Base-by-base conservation (phyloP, 2,797 vertebrate genomes). In the Lacerta bilineata region DNA sequence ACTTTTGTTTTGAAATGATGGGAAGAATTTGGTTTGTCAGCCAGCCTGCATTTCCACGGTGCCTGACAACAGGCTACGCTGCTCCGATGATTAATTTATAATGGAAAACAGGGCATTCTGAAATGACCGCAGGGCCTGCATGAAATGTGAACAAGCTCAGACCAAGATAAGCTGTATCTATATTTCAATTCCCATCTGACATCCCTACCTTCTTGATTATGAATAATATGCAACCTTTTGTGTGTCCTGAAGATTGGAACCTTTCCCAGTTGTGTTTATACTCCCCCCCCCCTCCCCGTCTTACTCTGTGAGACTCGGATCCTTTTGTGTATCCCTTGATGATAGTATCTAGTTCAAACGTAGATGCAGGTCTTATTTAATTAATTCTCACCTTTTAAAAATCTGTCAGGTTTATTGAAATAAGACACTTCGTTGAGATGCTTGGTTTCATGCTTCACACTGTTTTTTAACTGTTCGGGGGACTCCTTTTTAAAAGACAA, bases 201-300 rank as follows among this genome's bases (percentile, higher is more conserved):
- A 13, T 90, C 39, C 79, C 81, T 15, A 0, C 76, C 86, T 93
- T 89, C 78, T 79, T 88, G 84, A 85, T 10, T 91, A 33, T 94
- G 90, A 96, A 92, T 94, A 92, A 91, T 93, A 87, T 92, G 83
- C 29, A 68, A 5, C 17, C 2, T 1, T 27, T 92, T 95, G 91
- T 87, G 84, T 3, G 61, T 91, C 81, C 83, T 87, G 71, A 76
- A 59, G 8, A 20, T 4, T 9, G 0, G 77, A 87, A 74, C n/a
- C 77, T 4, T 55, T 2, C 86, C 76, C 91, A 36, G n/a, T 46
- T 95, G 85, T 64, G 0, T 87, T 69, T 81, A 8, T 83, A 81
- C 39, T 2, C 33, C 33, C 33, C 33, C 33, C 68, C n/a, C 68
- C n/a, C 85, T 79, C n/a, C n/a, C 33, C 33, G 89, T 11, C 90